Evolutionary conservation across 1,140 invertebrate species (phyloP).

Genomic region (Sesamia nonagrioides): DNA sequence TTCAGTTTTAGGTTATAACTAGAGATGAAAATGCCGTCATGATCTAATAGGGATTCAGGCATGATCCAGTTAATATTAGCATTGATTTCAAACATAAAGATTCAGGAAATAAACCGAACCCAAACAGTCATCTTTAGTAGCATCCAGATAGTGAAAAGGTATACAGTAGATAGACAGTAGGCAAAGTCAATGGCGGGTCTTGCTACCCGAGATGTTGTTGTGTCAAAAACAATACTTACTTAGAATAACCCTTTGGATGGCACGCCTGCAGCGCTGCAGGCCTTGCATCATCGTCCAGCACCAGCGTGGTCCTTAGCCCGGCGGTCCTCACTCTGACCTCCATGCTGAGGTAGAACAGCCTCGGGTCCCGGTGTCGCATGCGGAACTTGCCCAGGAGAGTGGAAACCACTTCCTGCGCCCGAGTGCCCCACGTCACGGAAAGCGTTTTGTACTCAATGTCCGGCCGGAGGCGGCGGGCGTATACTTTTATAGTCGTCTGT

Average conservation of each 20-base stretch:
- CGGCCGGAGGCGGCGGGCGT: constrained; percentile 94
- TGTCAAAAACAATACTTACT: constrained; percentile 87
- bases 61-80: too few species aligned
- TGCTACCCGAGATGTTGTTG: neutral
- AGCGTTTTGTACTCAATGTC: constrained; percentile 98
- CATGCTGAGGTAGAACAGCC: constrained; percentile 97
- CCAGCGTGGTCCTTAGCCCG: constrained; percentile 93
- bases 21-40: too few species aligned
- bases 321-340: constrained; percentile 95
- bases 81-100: too few species aligned
- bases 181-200: neutral
- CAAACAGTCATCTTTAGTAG: too few species aligned
- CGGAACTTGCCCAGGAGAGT: constrained; percentile 96
- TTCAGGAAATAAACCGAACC: too few species aligned
- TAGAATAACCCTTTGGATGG: constrained; percentile 96
- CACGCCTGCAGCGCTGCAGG: constrained; percentile 96
- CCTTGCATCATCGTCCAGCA: constrained; percentile 95
- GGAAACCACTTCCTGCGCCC: constrained; percentile 94
- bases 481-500: constrained; percentile 97
- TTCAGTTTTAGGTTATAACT: too few species aligned
- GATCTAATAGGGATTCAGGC: too few species aligned
- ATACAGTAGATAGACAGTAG: neutral
- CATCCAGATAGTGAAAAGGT: neutral
- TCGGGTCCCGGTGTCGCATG: constrained; percentile 96
- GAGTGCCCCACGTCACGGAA: constrained; percentile 94